phyloP scores from a whole-genome alignment of 2,888 invertebrate species.

The Temnothorax unifasciatus region DNA sequence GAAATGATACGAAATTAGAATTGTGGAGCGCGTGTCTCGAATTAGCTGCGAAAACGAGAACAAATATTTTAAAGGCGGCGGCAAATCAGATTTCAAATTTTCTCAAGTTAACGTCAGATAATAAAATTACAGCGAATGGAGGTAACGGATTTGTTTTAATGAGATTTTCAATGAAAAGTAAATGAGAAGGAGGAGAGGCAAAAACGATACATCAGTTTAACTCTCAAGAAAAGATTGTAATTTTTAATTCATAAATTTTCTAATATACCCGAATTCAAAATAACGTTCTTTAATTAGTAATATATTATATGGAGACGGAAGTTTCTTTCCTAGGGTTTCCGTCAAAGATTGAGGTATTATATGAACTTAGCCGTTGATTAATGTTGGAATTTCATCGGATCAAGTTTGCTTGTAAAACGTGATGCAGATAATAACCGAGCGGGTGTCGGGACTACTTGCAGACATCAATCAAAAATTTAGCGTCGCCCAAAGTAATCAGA shows the following conservation, averaged over 20 bases:
- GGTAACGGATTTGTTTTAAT: neutral
- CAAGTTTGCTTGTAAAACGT: constrained; percentile 34
- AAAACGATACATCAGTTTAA: neutral
- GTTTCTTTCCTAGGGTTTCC: neutral
- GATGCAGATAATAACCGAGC: constrained; percentile 32
- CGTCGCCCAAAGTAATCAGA: constrained; percentile 38
- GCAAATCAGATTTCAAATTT: neutral
- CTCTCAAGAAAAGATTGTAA: neutral
- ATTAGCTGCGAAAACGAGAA: neutral
- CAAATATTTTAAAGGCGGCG: neutral
- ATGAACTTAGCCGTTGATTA: constrained; percentile 6
- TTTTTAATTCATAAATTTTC: neutral
- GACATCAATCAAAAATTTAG: constrained; percentile 45
- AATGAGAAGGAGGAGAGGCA: neutral
- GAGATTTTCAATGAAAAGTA: neutral
- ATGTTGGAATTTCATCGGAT: constrained; percentile 32
- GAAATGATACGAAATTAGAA: constrained; percentile 12
- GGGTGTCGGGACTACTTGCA: neutral
- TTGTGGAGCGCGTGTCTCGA: neutral
- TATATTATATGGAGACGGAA: neutral
- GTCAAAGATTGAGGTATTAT: constrained; percentile 12
- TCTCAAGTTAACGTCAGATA: neutral
- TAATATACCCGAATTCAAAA: neutral
- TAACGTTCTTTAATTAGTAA: neutral
- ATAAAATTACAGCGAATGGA: neutral